Evolutionary conservation across 2,113 vertebrate genomes (phyloP), one percentile per base, ranked within the genome.

Genomic region (Tricholaema leucomelas): DNA sequence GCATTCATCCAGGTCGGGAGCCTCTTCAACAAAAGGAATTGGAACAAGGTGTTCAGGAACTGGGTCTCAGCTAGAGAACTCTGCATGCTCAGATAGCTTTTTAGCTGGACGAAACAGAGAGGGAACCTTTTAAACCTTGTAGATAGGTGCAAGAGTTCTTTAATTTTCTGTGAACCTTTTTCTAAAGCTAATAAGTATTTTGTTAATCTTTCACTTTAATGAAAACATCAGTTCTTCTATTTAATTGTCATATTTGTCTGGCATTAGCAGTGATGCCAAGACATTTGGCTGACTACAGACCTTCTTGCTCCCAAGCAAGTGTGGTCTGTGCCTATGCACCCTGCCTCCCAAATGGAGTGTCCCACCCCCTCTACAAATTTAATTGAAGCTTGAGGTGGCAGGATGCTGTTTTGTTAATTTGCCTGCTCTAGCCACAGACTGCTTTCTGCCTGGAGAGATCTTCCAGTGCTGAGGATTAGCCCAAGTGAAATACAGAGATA

Each of bases 21-120:
- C 30, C 15, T 88, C 83, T 70, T 77, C 60, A 83, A 33, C 25
- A 79, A 85, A 79, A 82, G n/a, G n/a, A 50, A 31, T 31, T 58
- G 27, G 36, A 77, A 7, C 3, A 24, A 42, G 31, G 14, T 54
- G 28, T 36, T 36, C 42, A 55, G 63, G 36, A 48, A 35, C 44
- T 52, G 46, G 15, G 10, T 59, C 16, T 81, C 46, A 55, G 40
- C 31, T 84, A 36, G 18, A 50, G 36, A 81, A 25, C 40, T 88
- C 12, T 61, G 40, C 8, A 4, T 59, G n/a, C 40, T 80, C 4
- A 8, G 35, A 46, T 72, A 83, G 60, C n/a, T 74, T 77, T 91
- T 73, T 59, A 63, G 13, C 40, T 84, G 61, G 33, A 28, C 61
- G 15, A 85, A 46, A 36, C 12, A 56, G 38, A 52, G 31, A 40